Evolutionary conservation across 1,140 invertebrate species (phyloP), one percentile per base, ranked within the genome.

Genomic region (Diachasmimorpha longicaudata): DNA sequence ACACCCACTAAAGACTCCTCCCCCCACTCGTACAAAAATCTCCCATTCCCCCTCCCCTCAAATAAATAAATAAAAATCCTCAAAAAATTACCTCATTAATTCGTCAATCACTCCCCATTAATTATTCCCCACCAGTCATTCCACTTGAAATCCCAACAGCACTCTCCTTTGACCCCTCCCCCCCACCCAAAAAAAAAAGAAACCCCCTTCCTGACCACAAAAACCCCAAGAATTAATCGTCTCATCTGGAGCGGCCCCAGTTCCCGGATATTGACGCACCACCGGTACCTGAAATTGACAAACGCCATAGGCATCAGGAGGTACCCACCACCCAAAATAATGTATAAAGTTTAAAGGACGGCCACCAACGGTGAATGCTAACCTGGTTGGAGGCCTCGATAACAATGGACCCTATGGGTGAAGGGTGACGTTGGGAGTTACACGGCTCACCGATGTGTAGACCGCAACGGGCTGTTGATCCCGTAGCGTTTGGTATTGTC

Each of bases 391-490:
- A 23, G 31, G 58, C 58, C 23, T 63, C 58, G 23, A 25, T 19
- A 63, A 63, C 58, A 63, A 63, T 63, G 23, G 1, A n/a, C 11
- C 11, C 23, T 19, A 19, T 63, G 58, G 58, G 2, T 63, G 58
- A 63, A 63, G 58, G 58, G 58, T 23, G 58, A 25, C 11, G 58
- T 13, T 9, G 1, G 19, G 58, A 14, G 58, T 63, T 25, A 63
- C 58, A 63, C 19, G 48, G 23, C 58, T 25, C 58, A 25, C 19
- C 58, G 19, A 31, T 63, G 58, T 63, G 58, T 63, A 31, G 58
- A 63, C 58, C 58, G 58, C 58, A 63, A 63, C 58, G 58, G 58
- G 58, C 58, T 63, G 58, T 63, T 63, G 58, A 63, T 63, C 58
- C 58, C 23, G 11, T 63, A 63, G 58, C 58, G 23, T 63, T 63